Evolutionary conservation across 1,140 invertebrate species (phyloP).

Genomic region (Trypoxylus dichotomus): DNA sequence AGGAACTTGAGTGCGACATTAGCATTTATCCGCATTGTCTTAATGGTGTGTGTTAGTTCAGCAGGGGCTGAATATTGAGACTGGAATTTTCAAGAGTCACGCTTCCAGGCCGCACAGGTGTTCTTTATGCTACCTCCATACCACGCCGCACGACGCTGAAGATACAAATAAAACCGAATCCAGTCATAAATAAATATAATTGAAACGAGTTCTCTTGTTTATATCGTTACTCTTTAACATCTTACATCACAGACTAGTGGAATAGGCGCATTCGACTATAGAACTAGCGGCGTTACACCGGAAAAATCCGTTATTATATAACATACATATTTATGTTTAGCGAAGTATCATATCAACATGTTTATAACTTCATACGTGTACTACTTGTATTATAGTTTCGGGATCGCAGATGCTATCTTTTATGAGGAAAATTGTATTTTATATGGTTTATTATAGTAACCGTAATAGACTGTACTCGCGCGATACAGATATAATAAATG

Average conservation of each 20-base stretch:
- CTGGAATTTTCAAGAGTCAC: slow-evolving; percentile 30
- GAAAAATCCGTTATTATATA: slow-evolving; percentile 24
- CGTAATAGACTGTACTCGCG: background rate
- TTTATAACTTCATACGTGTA: slow-evolving; percentile 22
- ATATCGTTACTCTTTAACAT: slow-evolving; percentile 28
- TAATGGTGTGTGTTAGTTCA: slow-evolving; percentile 21
- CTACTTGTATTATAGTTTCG: slow-evolving; percentile 12
- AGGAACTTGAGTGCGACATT: slow-evolving; percentile 11
- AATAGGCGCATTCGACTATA: slow-evolving; percentile 24
- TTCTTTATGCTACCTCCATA: slow-evolving; percentile 27
- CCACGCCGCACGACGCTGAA: slow-evolving; percentile 26
- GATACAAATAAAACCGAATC: slow-evolving; percentile 29
- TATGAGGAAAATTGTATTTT: background rate
- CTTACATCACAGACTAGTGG: slow-evolving; percentile 26
- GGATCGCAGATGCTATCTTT: background rate
- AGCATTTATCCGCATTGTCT: slow-evolving; percentile 19
- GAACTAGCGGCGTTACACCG: slow-evolving; percentile 21
- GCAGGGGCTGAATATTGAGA: slow-evolving; percentile 24
- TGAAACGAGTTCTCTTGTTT: slow-evolving; percentile 31
- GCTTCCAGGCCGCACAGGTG: slow-evolving; percentile 29
- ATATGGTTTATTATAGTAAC: background rate
- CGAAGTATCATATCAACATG: slow-evolving; percentile 4
- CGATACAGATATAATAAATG: background rate
- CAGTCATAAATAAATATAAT: slow-evolving; percentile 30
- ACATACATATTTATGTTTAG: slow-evolving; percentile 25